phyloP scores from a whole-genome alignment of 2,113 vertebrate species.

The Rallus limicola region DNA sequence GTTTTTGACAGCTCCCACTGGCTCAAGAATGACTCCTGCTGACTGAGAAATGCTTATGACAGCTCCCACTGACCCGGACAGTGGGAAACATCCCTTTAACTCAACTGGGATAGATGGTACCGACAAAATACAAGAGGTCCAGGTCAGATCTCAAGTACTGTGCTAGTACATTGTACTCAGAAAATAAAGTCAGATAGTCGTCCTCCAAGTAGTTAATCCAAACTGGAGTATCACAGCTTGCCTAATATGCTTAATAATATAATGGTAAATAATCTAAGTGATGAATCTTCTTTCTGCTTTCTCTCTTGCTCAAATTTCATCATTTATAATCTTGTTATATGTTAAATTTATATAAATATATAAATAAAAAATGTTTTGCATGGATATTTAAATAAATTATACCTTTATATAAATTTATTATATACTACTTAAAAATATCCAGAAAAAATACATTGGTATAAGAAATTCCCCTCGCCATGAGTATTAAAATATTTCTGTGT shows the following conservation, averaged over 20 bases:
- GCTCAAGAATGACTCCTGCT: constrained; percentile 58
- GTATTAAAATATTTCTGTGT: background rate
- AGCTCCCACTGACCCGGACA: constrained; percentile 36
- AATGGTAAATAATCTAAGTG: background rate
- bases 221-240: background rate
- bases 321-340: background rate
- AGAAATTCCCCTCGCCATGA: background rate
- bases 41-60: constrained; percentile 59
- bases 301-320: background rate
- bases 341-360: background rate
- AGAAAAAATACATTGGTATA: background rate
- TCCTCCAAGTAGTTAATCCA: background rate
- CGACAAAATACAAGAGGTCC: constrained; percentile 29
- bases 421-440: background rate
- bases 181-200: background rate
- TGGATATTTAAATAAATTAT: background rate
- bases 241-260: background rate
- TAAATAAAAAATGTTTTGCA: background rate
- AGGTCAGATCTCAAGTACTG: constrained; percentile 31
- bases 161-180: background rate
- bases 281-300: background rate
- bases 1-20: constrained; percentile 60
- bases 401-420: background rate
- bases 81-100: constrained; percentile 36
- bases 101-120: constrained; percentile 16